Conservation (phyloP, 2,113 vertebrate genomes). For the Pithys albifrons region DNA sequence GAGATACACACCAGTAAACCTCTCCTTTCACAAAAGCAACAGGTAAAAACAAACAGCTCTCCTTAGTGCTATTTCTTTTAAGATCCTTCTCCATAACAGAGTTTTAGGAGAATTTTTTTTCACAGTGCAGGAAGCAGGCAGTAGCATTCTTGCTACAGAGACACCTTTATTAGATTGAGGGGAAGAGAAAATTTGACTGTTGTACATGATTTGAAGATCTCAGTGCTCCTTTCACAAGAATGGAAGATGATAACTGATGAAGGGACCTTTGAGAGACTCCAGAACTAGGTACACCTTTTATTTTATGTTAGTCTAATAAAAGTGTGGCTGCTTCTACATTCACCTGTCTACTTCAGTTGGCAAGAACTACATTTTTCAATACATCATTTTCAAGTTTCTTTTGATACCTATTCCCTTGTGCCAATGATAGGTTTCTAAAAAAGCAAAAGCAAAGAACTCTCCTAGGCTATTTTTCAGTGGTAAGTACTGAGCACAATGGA, state of each 20-base stretch:
- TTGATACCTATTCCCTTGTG: conserved; percentile 42
- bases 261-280: conserved; percentile 46
- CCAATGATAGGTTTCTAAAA: conserved; percentile 30
- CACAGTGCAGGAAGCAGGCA: background rate
- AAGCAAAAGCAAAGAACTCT: conserved; percentile 24
- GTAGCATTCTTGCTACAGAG: conserved; percentile 31
- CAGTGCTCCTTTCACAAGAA: conserved; percentile 17
- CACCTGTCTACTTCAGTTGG: conserved; percentile 36
- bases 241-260: conserved; percentile 51
- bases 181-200: background rate
- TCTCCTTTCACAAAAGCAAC: background rate
- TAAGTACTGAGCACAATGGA: background rate
- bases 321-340: conserved; percentile 31
- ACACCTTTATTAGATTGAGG: conserved; percentile 14
- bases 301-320: conserved; percentile 66
- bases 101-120: conserved; percentile 23
- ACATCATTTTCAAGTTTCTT: conserved; percentile 59
- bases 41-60: conserved; percentile 19
- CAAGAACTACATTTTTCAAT: conserved; percentile 55
- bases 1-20: background rate
- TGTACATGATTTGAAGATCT: background rate
- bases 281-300: conserved; percentile 13
- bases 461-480: background rate
- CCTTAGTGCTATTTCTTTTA: conserved; percentile 24
- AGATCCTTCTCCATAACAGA: conserved; percentile 14